phyloP scores from a whole-genome alignment of 1,140 invertebrate genomes.

The Drosophila triauraria region DNA sequence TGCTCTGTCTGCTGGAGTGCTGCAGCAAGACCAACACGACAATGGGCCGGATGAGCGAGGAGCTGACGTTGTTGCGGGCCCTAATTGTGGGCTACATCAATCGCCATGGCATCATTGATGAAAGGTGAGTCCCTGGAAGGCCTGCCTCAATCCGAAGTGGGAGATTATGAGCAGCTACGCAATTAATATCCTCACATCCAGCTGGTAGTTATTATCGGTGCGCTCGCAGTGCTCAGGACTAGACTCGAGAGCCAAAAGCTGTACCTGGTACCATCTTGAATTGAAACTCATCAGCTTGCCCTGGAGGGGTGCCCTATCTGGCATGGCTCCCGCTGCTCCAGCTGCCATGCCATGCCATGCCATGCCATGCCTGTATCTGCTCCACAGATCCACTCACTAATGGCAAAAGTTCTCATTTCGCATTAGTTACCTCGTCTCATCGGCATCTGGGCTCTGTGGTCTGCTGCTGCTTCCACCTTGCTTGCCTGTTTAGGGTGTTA shows the following conservation, averaged over 20 bases:
- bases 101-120: constrained; percentile 87
- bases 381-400: constrained; percentile 58
- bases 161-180: background rate
- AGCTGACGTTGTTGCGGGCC: constrained; percentile 88
- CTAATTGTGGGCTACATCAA: constrained; percentile 90
- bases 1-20: constrained; percentile 91
- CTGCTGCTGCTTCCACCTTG: constrained; percentile 22
- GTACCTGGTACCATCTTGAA: constrained; percentile 35
- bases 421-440: constrained; percentile 66
- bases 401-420: constrained; percentile 76
- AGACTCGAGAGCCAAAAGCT: background rate
- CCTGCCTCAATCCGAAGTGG: too few relatives aligned
- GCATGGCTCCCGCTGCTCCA: background rate
- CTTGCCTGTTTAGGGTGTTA: constrained; percentile 54
- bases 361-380: constrained; percentile 25
- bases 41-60: constrained; percentile 86
- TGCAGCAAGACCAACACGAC: constrained; percentile 87
- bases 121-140: constrained; percentile 79
- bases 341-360: too few relatives aligned
- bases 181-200: constrained; percentile 21
- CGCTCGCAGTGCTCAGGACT: background rate
- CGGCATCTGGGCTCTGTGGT: constrained; percentile 47
- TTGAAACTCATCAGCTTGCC: constrained; percentile 27
- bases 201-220: constrained; percentile 14
- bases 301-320: background rate